phyloP scores from a whole-genome alignment of 2,888 invertebrate genomes.

The Euplagia quadripunctaria region DNA sequence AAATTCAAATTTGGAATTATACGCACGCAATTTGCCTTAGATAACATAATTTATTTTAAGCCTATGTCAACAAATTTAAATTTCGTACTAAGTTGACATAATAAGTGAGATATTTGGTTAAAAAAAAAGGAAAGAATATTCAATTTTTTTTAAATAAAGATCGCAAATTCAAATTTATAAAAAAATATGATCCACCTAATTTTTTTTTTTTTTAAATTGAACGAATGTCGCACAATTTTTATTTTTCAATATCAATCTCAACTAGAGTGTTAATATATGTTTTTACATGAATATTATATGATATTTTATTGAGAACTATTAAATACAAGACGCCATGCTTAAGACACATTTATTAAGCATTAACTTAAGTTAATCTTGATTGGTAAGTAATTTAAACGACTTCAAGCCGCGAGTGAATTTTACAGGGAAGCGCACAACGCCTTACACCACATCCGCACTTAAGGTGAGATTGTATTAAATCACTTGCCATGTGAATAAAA shows the following conservation, averaged over 20 bases:
- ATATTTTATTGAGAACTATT: not conserved
- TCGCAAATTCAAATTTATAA: not conserved
- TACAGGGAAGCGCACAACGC: not conserved
- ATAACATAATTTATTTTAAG: not conserved
- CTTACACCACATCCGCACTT: not conserved
- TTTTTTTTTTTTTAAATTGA: not conserved
- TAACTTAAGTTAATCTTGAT: not conserved
- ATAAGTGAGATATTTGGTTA: too few relatives aligned
- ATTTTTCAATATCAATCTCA: not conserved
- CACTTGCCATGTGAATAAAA: not conserved
- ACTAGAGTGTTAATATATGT: not conserved
- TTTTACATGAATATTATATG: not conserved
- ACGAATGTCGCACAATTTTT: not conserved
- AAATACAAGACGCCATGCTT: not conserved
- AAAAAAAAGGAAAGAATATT: too few relatives aligned
- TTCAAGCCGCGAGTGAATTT: not conserved
- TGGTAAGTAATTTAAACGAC: not conserved
- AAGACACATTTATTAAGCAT: not conserved
- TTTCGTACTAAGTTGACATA: not conserved
- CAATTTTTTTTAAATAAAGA: not conserved
- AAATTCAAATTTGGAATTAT: constrained; percentile 1
- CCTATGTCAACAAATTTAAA: not conserved
- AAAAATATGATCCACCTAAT: not conserved
- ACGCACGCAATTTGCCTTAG: not conserved
- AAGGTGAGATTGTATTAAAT: not conserved